phyloP scores from a whole-genome alignment of 2,113 vertebrate genomes.

The Indicator maculatus region DNA sequence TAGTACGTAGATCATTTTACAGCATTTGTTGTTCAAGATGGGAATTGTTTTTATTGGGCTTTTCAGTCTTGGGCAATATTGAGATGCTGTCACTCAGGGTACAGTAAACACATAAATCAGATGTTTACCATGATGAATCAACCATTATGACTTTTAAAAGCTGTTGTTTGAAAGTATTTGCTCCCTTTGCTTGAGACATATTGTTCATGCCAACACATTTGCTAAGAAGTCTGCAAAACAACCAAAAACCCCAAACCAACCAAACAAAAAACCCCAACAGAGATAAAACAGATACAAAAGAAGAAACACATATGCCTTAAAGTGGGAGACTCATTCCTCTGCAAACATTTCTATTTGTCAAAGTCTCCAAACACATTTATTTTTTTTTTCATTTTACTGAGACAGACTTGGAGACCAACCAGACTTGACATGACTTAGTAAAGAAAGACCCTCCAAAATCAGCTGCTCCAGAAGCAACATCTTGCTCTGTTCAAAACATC shows the following conservation, averaged over 20 bases:
- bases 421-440: not conserved
- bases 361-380: not conserved
- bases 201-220: slow-evolving; percentile 6
- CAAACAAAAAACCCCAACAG: not conserved
- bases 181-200: slow-evolving; percentile 16
- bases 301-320: slow-evolving; percentile 5
- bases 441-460: slow-evolving; percentile 17
- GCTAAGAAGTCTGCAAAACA: not conserved
- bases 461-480: not conserved
- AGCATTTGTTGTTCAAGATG: not conserved
- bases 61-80: not conserved
- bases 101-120: not conserved
- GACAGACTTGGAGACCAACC: not conserved
- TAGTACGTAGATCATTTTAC: not conserved
- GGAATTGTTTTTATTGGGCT: not conserved
- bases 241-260: too few species aligned
- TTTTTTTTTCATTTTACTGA: not conserved
- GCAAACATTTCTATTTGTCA: not conserved
- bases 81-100: not conserved
- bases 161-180: not conserved
- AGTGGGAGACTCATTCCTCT: not conserved
- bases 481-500: slow-evolving; percentile 11
- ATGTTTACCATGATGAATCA: slow-evolving; percentile 8
- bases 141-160: not conserved
- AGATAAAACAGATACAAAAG: slow-evolving; percentile 18